Evolutionary conservation across 2,113 vertebrate genomes (phyloP).

Genomic region (Crotalus helleri): DNA sequence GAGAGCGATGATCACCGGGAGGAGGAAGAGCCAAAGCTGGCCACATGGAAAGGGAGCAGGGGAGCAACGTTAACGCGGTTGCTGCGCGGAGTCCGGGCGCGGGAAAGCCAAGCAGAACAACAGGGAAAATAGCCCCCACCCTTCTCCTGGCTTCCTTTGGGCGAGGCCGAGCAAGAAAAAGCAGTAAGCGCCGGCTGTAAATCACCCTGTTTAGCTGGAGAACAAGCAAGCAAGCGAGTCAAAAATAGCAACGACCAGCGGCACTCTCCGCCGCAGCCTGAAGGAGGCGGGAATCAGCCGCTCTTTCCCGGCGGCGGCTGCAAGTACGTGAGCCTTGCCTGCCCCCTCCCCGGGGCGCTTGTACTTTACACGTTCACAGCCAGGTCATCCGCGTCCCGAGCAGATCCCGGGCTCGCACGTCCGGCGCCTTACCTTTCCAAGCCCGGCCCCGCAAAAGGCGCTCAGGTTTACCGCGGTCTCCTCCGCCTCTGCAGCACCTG

Average conservation of each 20-base stretch:
- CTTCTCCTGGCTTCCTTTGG: background rate
- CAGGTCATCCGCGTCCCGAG: background rate
- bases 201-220: background rate
- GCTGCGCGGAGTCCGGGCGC: background rate
- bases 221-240: background rate
- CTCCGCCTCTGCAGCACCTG: slow-evolving; percentile 1
- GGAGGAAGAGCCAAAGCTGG: background rate
- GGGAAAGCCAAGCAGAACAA: background rate
- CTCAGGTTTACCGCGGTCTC: background rate
- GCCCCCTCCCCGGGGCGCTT: background rate
- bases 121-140: background rate
- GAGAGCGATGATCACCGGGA: too few species aligned
- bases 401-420: background rate
- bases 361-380: background rate
- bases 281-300: background rate
- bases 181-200: background rate
- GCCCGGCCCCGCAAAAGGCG: slow-evolving; percentile 7
- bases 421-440: slow-evolving; percentile 17
- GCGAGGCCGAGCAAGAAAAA: background rate
- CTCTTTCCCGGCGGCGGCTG: background rate
- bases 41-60: background rate
- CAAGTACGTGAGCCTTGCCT: background rate
- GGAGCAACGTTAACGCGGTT: background rate
- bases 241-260: background rate
- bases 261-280: background rate